phyloP scores from a whole-genome alignment of 2,113 vertebrate species.

The Phrynocephalus versicolor region DNA sequence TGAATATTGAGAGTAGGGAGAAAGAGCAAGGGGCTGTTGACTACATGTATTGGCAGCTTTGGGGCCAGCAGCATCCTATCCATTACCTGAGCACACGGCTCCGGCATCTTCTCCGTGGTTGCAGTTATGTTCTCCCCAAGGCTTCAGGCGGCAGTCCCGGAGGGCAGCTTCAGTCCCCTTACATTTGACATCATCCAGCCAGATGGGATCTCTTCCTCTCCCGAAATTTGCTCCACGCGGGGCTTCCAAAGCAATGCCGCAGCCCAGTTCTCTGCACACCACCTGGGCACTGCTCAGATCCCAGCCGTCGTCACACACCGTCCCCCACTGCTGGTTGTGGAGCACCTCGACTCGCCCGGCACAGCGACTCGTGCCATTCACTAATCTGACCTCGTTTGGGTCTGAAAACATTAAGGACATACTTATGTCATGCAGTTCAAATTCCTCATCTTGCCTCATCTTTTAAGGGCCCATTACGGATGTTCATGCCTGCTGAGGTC shows the following conservation, averaged over 20 bases:
- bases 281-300: slow-evolving; percentile 29
- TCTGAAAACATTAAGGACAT: not conserved
- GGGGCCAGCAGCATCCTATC: not conserved
- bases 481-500: not conserved
- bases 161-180: slow-evolving; percentile 57
- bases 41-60: too few species aligned
- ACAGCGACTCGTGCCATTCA: slow-evolving; percentile 39
- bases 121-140: slow-evolving; percentile 65
- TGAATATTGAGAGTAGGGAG: too few species aligned
- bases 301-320: slow-evolving; percentile 59
- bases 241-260: slow-evolving; percentile 26
- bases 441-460: not conserved
- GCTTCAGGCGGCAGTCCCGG: slow-evolving; percentile 49
- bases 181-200: slow-evolving; percentile 69
- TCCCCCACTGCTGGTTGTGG: slow-evolving; percentile 62
- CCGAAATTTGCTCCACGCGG: slow-evolving; percentile 13
- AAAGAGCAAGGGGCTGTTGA: too few species aligned
- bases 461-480: not conserved
- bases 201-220: slow-evolving; percentile 55
- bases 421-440: not conserved
- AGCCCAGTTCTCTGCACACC: slow-evolving; percentile 65
- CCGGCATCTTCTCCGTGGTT: slow-evolving; percentile 61
- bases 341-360: slow-evolving; percentile 69
- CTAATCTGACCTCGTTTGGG: slow-evolving; percentile 44
- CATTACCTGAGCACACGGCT: slow-evolving; percentile 68